Evolutionary conservation across 1,140 invertebrate species (phyloP).

Genomic region (Musca vetustissima): DNA sequence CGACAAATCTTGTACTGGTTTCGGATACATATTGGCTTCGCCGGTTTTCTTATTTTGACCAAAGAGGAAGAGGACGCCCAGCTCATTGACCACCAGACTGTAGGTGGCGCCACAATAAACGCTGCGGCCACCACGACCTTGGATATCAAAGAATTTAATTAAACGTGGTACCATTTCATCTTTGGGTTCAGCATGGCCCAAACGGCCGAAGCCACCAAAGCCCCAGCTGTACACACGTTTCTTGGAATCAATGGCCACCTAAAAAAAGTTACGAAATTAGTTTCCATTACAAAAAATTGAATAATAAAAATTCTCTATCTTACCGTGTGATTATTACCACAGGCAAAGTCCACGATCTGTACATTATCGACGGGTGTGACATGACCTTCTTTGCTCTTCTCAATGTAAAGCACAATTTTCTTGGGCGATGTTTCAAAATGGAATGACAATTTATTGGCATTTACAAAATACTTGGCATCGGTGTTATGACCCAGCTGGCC

Average conservation of each 20-base stretch:
- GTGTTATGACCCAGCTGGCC: constrained; percentile 91
- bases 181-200: constrained; percentile 89
- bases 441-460: constrained; percentile 83
- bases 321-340: constrained; percentile 88
- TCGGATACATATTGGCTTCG: constrained; percentile 95
- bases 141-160: constrained; percentile 85
- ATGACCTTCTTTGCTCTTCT: constrained; percentile 86
- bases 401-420: constrained; percentile 81
- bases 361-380: constrained; percentile 81
- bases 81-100: constrained; percentile 80
- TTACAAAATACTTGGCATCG: constrained; percentile 91
- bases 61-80: constrained; percentile 79
- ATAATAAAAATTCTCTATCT: constrained; percentile 31
- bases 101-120: constrained; percentile 85
- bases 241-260: constrained; percentile 84
- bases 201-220: constrained; percentile 88
- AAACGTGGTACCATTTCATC: constrained; percentile 88
- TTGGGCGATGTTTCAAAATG: constrained; percentile 84
- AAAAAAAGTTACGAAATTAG: constrained; percentile 24
- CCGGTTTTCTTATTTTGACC: constrained; percentile 90
- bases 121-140: constrained; percentile 76
- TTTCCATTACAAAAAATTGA: constrained; percentile 8
- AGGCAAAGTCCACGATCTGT: constrained; percentile 85
- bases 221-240: constrained; percentile 91
- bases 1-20: constrained; percentile 87